Evolutionary conservation across 2,797 vertebrate genomes (phyloP), one percentile per base, ranked within the genome.

Genomic region (Mormyrops attenuatus): DNA sequence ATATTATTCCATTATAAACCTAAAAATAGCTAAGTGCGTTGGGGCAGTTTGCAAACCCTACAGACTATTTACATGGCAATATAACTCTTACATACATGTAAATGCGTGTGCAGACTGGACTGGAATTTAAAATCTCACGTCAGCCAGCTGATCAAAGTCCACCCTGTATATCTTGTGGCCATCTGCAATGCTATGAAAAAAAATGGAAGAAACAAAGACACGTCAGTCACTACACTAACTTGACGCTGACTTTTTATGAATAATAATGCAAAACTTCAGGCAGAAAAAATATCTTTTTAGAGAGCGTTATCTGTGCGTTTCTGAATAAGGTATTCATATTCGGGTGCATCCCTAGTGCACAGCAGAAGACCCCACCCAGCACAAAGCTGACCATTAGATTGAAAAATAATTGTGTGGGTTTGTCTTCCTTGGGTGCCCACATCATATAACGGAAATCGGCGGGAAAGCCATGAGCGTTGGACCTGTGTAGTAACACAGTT

Each of bases 321-420:
- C 49, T 50, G 60, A 26, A 63, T 63, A 8, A 60, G 22, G 57
- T 22, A 9, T 11, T 63, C 6, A 22, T 63, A 63, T 63, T 63
- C n/a, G 2, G 60, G 22, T 63, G 3, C 60, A 26, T 63, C 60
- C 22, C 60, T 26, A 26, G 60, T 26, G 60, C 22, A 38, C 15
- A 22, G 85, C 30, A 7, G 2, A 57, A 41, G 5, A 17, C 38
- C n/a, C 11, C 20, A 38, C 17, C 6, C 8, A 34, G 53, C 20
- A 89, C n/a, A 60, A n/a, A 30, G 80, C 22, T 89, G 88, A 89
- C 44, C 30, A 53, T 60, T 82, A 55, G 57, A 85, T 47, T 86
- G 77, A 69, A 17, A 69, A 88, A 90, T 53, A 85, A n/a, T 47
- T 73, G 38, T 49, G n/a, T 86, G 77, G 15, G 22, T 85, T 44